Conservation (phyloP, 2,113 vertebrate species). For the Cynoglossus semilaevis region DNA sequence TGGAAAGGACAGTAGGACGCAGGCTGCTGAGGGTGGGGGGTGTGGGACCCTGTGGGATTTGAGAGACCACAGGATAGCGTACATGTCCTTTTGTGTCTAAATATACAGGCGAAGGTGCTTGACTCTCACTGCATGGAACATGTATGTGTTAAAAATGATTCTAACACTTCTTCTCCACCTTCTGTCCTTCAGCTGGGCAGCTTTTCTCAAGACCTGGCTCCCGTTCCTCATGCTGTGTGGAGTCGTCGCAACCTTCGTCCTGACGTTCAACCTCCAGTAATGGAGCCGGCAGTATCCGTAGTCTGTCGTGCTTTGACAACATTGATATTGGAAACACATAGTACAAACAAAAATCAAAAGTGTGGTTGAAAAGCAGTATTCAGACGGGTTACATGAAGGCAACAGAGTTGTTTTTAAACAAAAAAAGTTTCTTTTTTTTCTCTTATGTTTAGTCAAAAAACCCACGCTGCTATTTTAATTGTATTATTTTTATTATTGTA, state of each 20-base stretch:
- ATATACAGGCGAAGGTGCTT: background rate
- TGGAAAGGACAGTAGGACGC: slow-evolving; percentile 40
- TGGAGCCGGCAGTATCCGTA: slow-evolving; percentile 1
- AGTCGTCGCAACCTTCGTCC: slow-evolving; percentile 79
- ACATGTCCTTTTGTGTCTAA: slow-evolving; percentile 37
- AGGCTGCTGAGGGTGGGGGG: slow-evolving; percentile 1
- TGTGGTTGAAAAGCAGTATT: no score
- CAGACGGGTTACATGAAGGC: background rate
- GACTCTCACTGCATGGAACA: background rate
- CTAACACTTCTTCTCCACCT: slow-evolving; percentile 20
- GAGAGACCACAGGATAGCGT: slow-evolving; percentile 16
- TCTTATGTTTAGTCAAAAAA: no score
- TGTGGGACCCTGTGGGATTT: slow-evolving; percentile 11
- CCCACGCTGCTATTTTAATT: no score
- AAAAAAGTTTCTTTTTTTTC: slow-evolving; percentile 4
- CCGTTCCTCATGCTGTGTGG: slow-evolving; percentile 89
- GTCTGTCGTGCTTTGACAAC: slow-evolving; percentile 19
- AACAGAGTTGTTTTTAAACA: background rate
- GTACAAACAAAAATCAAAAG: no score
- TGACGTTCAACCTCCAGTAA: slow-evolving; percentile 87
- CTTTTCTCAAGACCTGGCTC: slow-evolving; percentile 96
- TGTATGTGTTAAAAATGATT: slow-evolving; percentile 17
- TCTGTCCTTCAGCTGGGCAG: slow-evolving; percentile 78
- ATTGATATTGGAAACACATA: no score
- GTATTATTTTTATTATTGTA: no score